These are phyloP conservation scores for Zaprionus obscuricornis DNA, from an alignment of 2,888 invertebrate species.

Conservation along the genomic window DNA sequence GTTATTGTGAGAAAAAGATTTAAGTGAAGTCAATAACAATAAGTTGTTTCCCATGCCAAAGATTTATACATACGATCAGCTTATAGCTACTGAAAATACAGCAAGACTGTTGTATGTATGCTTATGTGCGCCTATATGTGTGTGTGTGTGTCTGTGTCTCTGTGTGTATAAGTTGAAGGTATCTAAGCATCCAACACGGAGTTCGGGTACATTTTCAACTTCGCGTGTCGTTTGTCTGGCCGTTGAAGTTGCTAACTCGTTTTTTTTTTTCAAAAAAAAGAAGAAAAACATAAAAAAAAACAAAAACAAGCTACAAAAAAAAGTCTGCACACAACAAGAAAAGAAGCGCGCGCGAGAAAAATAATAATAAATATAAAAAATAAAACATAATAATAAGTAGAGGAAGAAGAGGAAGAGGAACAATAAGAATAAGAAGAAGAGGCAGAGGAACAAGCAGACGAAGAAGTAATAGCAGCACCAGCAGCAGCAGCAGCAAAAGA, in stretches of 20 bases:
- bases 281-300: constrained; percentile 31
- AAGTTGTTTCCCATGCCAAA: neutral
- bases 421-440: constrained; percentile 47
- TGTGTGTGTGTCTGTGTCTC: constrained; percentile 12
- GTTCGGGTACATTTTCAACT: constrained; percentile 46
- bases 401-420: no score
- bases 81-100: no score
- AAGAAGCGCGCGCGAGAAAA: constrained; percentile 43
- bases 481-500: constrained; percentile 36
- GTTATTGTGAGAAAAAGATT: constrained; percentile 2
- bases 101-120: no score
- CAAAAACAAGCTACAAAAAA: constrained; percentile 35
- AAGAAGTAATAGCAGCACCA: no score
- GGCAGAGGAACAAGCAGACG: no score
- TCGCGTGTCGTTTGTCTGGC: constrained; percentile 39
- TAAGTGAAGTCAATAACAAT: constrained; percentile 4
- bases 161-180: constrained; percentile 74
- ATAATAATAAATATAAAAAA: constrained; percentile 40
- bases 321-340: constrained; percentile 59
- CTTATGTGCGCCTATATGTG: neutral
- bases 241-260: constrained; percentile 73
- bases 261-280: constrained; percentile 62
- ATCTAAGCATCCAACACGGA: constrained; percentile 64
- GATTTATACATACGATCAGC: neutral
- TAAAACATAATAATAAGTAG: constrained; percentile 39